Conservation (phyloP, 2,797 vertebrate species). For the Propithecus perrieri region DNA sequence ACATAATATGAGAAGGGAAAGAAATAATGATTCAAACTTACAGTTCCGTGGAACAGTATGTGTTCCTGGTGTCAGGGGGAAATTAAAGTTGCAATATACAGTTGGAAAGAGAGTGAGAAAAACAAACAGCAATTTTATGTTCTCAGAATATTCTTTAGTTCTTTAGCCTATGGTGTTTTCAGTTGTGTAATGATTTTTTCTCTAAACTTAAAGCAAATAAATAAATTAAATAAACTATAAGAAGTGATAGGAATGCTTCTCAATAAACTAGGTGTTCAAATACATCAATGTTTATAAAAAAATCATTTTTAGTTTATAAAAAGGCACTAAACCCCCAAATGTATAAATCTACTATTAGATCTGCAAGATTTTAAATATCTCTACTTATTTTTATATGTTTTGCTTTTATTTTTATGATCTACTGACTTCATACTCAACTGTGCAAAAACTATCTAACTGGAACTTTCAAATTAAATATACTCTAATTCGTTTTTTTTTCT, state of each 20-base stretch:
- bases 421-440: background rate
- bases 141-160: background rate
- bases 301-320: background rate
- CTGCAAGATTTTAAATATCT: background rate
- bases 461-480: background rate
- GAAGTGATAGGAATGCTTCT: background rate
- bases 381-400: background rate
- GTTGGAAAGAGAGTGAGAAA: slow-evolving; percentile 49
- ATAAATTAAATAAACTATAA: background rate
- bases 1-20: slow-evolving; percentile 29
- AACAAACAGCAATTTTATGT: slow-evolving; percentile 1
- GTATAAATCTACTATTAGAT: background rate
- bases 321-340: background rate
- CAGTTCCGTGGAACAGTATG: background rate
- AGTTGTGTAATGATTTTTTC: background rate
- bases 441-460: background rate
- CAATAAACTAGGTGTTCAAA: background rate
- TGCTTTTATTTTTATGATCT: background rate
- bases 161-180: background rate
- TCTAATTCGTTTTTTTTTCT: background rate
- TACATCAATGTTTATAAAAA: background rate
- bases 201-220: background rate
- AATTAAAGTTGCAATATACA: slow-evolving; percentile 32
- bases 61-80: slow-evolving; percentile 37
- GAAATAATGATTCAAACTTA: slow-evolving; percentile 25